These are phyloP conservation scores for Phanerotoma sp. DNA, from an alignment of 2,888 invertebrate species.

Conservation along the genomic window DNA sequence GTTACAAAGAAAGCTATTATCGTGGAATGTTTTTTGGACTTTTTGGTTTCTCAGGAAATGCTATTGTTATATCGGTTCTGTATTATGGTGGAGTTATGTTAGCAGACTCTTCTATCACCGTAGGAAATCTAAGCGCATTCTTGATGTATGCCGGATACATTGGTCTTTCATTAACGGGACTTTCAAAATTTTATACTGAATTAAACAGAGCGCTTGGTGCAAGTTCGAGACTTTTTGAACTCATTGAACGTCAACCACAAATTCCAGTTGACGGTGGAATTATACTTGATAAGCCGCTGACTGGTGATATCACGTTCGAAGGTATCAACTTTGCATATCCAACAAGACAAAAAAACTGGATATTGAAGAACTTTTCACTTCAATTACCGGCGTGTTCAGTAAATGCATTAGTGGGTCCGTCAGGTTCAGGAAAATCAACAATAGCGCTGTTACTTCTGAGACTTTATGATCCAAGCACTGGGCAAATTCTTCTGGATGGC, in stretches of 20 bases:
- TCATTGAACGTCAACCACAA: slow-evolving; percentile 76
- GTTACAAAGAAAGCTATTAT: slow-evolving; percentile 85
- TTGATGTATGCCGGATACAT: slow-evolving; percentile 93
- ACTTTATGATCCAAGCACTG: slow-evolving; percentile 80
- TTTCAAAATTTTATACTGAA: slow-evolving; percentile 93
- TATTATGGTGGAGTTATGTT: slow-evolving; percentile 93
- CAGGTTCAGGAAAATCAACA: slow-evolving; percentile 95
- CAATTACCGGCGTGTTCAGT: slow-evolving; percentile 69
- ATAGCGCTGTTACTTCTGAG: slow-evolving; percentile 80
- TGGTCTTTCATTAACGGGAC: slow-evolving; percentile 83
- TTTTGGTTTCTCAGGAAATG: slow-evolving; percentile 87
- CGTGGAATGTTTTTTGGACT: slow-evolving; percentile 89
- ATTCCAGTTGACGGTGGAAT: slow-evolving; percentile 70
- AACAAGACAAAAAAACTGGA: slow-evolving; percentile 61
- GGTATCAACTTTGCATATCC: slow-evolving; percentile 76
- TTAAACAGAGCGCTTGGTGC: slow-evolving; percentile 93
- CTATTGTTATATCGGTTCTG: slow-evolving; percentile 85
- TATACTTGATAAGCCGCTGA: slow-evolving; percentile 47
- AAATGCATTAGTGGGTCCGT: slow-evolving; percentile 82
- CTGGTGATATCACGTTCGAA: slow-evolving; percentile 74
- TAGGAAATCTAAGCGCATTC: slow-evolving; percentile 91
- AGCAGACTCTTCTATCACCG: slow-evolving; percentile 71
- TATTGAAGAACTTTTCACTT: slow-evolving; percentile 70
- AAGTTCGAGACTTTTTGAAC: slow-evolving; percentile 84
- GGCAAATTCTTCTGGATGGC: slow-evolving; percentile 75